Base-by-base conservation (phyloP, 2,797 vertebrate genomes). In the Galaxias olidus region DNA sequence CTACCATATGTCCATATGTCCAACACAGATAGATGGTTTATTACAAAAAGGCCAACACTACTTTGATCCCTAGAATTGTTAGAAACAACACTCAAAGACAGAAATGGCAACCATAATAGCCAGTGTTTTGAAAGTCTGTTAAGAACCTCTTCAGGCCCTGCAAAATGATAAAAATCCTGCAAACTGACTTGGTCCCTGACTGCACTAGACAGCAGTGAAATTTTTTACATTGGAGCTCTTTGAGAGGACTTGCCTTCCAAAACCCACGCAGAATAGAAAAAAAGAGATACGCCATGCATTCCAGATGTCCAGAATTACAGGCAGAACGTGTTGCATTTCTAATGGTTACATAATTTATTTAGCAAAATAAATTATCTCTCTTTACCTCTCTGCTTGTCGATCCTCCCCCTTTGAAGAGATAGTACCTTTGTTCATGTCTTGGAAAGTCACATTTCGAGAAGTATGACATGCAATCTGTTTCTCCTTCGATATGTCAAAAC, bases 261-360 rank as follows among this genome's bases (percentile, higher is more conserved):
- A 84, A 68, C 71, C 65, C 69, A 73, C 52, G 64, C 74, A 79
- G 77, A 0, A 68, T 58, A 69, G 72, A 69, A 62, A 62, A 66
- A 59, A 65, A 46, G 58, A 65, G 69, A 82, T 54, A 58, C 58
- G 66, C 80, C 81, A 80, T 78, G 78, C 83, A 84, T 87, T 84
- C 81, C 92, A 93, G 89, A 92, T 90, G 90, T 89, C 80, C 75
- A 81, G 79, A 86, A 87, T 89, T 90, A 89, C 79, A 82, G 81
- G 46, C 87, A 85, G 87, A 91, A 91, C 91, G 88, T 76, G 77
- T 83, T 76, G 59, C 88, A 89, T 91, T 91, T 90, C 86, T 85
- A 88, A 79, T 77, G 68, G 78, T 80, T 69, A 82, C 71, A 77
- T 72, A 80, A 74, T 84, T 77, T 79, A n/a, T n/a, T n/a, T n/a